Evolutionary conservation across 2,113 vertebrate species (phyloP).

Genomic region (Atractosteus spatula): DNA sequence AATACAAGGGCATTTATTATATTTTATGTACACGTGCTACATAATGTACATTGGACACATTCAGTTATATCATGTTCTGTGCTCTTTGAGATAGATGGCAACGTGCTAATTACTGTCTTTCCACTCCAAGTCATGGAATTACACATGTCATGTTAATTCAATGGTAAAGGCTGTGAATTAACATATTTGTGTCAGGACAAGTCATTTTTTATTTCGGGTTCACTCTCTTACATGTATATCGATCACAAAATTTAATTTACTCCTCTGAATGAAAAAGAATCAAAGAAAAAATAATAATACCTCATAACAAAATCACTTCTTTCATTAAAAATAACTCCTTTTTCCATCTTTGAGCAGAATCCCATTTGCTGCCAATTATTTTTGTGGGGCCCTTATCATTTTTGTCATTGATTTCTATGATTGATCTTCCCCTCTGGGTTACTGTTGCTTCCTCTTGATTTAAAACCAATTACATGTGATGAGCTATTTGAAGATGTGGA

Average conservation of each 20-base stretch:
- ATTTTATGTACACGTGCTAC: background rate
- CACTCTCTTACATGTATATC: no score
- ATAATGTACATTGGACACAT: no score
- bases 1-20: constrained; percentile 14
- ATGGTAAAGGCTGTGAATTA: no score
- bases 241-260: no score
- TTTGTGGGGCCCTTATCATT: constrained; percentile 18
- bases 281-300: constrained; percentile 36
- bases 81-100: no score
- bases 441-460: constrained; percentile 49
- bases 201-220: no score
- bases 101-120: no score
- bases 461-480: constrained; percentile 54
- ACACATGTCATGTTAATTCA: no score
- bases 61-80: no score
- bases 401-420: constrained; percentile 48
- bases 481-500: constrained; percentile 37
- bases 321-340: constrained; percentile 13
- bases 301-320: constrained; percentile 24
- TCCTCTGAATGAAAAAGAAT: no score
- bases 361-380: constrained; percentile 43
- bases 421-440: constrained; percentile 39
- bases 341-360: background rate
- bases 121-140: no score
- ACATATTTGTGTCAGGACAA: no score